Percentiles rank a stretch among this genome's conserved stretches.
Evolutionary conservation across 2,888 invertebrate genomes (phyloP).

Genomic region (Escarpia spicata): DNA sequence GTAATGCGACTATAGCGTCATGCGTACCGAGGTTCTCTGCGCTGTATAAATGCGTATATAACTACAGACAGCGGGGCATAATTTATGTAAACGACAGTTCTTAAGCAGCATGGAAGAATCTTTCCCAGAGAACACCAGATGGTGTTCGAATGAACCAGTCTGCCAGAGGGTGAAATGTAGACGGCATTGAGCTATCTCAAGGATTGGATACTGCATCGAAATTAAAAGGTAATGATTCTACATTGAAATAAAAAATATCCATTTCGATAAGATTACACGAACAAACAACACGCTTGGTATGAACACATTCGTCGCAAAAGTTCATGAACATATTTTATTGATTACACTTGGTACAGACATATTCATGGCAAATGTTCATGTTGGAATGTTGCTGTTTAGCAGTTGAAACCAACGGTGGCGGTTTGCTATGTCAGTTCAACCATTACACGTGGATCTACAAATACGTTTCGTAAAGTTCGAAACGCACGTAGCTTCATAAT

Average conservation of each 20-base stretch:
- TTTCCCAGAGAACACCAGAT: no score
- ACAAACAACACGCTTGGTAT: not conserved
- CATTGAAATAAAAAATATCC: not conserved
- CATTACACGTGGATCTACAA: not conserved
- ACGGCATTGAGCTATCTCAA: no score
- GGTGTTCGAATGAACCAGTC: no score
- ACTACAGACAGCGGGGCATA: no score
- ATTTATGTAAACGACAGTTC: no score
- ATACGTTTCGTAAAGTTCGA: not conserved
- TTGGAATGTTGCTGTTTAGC: not conserved
- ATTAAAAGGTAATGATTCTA: not conserved
- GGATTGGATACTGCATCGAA: not conserved
- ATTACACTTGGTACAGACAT: not conserved
- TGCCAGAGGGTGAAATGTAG: no score
- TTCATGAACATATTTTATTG: not conserved
- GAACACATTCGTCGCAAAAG: not conserved
- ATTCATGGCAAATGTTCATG: not conserved
- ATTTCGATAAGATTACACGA: not conserved
- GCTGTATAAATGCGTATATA: no score
- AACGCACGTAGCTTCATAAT: not conserved
- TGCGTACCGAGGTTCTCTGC: no score
- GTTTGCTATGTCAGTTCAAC: not conserved
- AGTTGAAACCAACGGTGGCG: not conserved
- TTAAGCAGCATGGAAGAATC: no score
- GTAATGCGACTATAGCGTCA: no score